Evolutionary conservation across 2,113 vertebrate genomes (phyloP), one percentile per base, ranked within the genome.

Genomic region (Limanda limanda): DNA sequence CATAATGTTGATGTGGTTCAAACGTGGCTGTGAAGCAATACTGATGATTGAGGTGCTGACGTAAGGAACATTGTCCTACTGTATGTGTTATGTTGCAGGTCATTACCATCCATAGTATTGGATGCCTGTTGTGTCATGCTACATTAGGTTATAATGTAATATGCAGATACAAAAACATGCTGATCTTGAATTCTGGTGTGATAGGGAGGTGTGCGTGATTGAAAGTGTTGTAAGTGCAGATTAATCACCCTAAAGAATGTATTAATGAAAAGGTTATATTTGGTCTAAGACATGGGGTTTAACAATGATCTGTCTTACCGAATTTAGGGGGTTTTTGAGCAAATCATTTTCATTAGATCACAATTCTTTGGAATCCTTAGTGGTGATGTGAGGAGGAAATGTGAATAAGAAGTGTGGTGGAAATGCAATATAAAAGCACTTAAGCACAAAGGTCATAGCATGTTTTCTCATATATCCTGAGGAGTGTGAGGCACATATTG

Each of bases 101-200:
- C 47, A 81, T 86, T 74, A 48, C 47, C 56, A 73, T 71, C 56
- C 73, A 61, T 63, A 59, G 55, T 25, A 24, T 68, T 75, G 72
- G 59, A 37, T 76, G 54, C 60, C 20, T 23, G 37, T 60, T 77
- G 35, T 67, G 59, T 27, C 42, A 73, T 68, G 80, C 60, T 58
- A 74, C 76, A 83, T 83, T 77, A 80, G 42, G 18, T 27, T 65
- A 21, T 79, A 73, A 79, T 88, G 81, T 72, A 42, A 76, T 73
- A 69, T 85, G 74, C 52, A 69, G 74, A 85, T 48, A 21, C 42
- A 57, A 55, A 81, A 74, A 83, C 65, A 68, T 65, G 68, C 76
- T 83, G 64, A 76, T 73, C 72, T 14, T 24, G 54, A 24, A 56
- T 56, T n/a, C 54, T 56, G 21, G 3, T 24, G 1, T 73, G 68